Conservation (phyloP, 2,888 invertebrate genomes). For the Philaethria dido region DNA sequence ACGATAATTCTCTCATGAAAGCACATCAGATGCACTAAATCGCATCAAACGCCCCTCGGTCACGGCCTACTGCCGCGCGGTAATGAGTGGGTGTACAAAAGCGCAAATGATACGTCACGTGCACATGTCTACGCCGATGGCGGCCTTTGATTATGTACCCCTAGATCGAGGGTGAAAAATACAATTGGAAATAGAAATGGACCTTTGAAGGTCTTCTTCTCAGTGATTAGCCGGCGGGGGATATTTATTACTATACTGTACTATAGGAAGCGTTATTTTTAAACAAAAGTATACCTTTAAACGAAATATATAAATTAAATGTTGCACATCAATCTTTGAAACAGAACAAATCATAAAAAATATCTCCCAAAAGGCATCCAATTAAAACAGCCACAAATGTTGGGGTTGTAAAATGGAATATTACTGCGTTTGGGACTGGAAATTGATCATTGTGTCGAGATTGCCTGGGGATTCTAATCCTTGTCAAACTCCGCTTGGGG, state of each 20-base stretch:
- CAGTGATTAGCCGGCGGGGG: background rate
- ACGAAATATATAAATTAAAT: background rate
- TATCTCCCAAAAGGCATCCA: slow-evolving; percentile 44
- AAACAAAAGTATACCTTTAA: background rate
- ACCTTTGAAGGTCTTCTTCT: slow-evolving; percentile 26
- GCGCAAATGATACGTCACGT: slow-evolving; percentile 75
- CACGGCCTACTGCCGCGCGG: slow-evolving; percentile 33
- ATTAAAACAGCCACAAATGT: slow-evolving; percentile 48
- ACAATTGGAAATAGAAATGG: slow-evolving; percentile 29
- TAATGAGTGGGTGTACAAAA: slow-evolving; percentile 72
- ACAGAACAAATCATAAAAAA: slow-evolving; percentile 40
- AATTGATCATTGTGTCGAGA: slow-evolving; percentile 68
- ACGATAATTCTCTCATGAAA: slow-evolving; percentile 32
- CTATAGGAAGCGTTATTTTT: background rate
- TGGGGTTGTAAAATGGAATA: slow-evolving; percentile 65
- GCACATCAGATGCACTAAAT: slow-evolving; percentile 41
- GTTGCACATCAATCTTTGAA: background rate
- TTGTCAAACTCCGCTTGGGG: slow-evolving; percentile 59
- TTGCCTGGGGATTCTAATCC: slow-evolving; percentile 60
- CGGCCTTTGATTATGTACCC: slow-evolving; percentile 52
- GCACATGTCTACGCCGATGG: slow-evolving; percentile 58
- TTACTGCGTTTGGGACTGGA: slow-evolving; percentile 70
- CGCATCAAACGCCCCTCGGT: slow-evolving; percentile 43
- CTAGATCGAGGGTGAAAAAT: slow-evolving; percentile 39
- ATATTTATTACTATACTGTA: background rate